Base-by-base conservation (phyloP, 2,888 invertebrate species). In the Heliconius sara region DNA sequence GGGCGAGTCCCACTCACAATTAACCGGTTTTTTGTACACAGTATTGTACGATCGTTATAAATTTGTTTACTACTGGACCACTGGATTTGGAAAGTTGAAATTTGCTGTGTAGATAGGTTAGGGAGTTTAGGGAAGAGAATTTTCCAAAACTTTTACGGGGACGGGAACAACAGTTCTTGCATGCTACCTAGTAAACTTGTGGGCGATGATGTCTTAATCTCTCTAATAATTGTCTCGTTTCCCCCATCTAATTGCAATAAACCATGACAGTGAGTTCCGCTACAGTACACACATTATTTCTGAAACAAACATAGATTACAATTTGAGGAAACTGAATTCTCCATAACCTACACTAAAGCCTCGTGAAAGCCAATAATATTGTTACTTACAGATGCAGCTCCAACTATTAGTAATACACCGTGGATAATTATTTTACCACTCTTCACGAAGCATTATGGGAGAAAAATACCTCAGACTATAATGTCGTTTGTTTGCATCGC, bases 311-410 rank as follows among this genome's bases (percentile, higher is more conserved):
- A n/a, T 3, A 10, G 9, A 60, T n/a, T 10, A n/a, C n/a, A 60
- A n/a, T 60, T 60, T 52, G 6, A 52, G 19, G n/a, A 10, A 12
- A 60, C 60, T n/a, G 10, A 10, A 60, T 60, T 60, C 60, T n/a
- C 6, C 19, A 52, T 52, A 47, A 52, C 6, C 52, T 19, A 52
- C 19, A 52, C 16, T 52, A 19, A 47, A 47, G 13, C 13, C 13
- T 47, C 43, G 16, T 16, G 22, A 52, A 25, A 27, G 10, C 4
- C 77, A 7, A 82, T 82, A n/a, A 65, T 27, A 30, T 65, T n/a
- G 77, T 3, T 82, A 82, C 65, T 86, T 78, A 84, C 4, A 80
- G 86, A 16, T 86, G 25, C 60, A 5, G 25, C 75, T 7, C 39
- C 65, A n/a, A 43, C 57, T 6, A 84, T 47, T 82, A 80, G 72